These are phyloP conservation scores for Rhagoletis pomonella DNA, from an alignment of 1,140 invertebrate genomes.

Conservation along the genomic window DNA sequence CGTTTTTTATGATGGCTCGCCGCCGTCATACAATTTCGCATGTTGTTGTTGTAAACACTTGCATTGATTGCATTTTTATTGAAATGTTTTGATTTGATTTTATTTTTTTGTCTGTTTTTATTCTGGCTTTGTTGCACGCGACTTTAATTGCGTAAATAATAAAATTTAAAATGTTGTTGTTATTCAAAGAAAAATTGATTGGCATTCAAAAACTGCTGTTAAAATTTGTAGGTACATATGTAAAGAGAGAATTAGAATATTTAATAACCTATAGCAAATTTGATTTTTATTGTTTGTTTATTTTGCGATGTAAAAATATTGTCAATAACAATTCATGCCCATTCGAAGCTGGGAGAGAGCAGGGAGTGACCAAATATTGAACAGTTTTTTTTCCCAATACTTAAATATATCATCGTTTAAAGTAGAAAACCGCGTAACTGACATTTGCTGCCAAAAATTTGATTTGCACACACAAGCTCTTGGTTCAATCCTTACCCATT, in stretches of 20 bases:
- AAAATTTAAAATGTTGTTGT: neutral
- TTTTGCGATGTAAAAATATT: too few species aligned
- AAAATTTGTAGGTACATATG: neutral
- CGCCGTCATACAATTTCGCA: neutral
- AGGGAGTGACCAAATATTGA: too few species aligned
- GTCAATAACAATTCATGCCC: too few species aligned
- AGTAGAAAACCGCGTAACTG: too few species aligned
- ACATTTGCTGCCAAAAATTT: too few species aligned
- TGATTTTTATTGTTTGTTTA: too few species aligned
- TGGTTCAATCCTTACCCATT: too few species aligned
- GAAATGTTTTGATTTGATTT: slow-evolving; percentile 25
- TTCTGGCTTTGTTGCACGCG: neutral
- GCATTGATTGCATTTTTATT: slow-evolving; percentile 17
- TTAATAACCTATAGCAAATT: too few species aligned
- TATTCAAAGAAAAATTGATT: neutral
- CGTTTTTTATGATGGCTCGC: neutral
- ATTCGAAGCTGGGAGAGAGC: too few species aligned
- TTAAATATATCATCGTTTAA: too few species aligned
- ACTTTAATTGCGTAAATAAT: neutral
- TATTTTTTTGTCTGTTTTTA: neutral
- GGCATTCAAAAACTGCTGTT: neutral
- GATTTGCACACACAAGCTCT: too few species aligned
- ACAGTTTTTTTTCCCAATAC: too few species aligned
- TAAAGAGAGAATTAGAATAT: neutral
- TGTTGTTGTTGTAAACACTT: slow-evolving; percentile 29